Conservation (phyloP, 2,888 invertebrate genomes). For the Thereva unica region DNA sequence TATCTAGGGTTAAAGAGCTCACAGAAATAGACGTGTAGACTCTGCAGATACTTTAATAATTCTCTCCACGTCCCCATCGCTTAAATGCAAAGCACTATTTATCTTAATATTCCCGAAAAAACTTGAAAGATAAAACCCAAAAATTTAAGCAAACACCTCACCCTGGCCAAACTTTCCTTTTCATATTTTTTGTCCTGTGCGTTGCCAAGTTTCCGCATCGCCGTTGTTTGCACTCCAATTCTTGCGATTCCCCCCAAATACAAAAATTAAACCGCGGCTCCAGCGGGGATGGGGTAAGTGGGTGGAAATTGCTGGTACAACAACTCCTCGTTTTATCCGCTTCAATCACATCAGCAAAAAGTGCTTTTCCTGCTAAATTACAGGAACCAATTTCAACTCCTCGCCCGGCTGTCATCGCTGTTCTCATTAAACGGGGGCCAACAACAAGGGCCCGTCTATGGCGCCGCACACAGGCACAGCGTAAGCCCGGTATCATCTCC, state of each 20-base stretch:
- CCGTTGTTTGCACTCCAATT: constrained; percentile 8
- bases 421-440: background rate
- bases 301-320: background rate
- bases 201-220: background rate
- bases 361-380: constrained; percentile 23
- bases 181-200: no score
- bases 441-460: background rate
- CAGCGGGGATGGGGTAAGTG: background rate
- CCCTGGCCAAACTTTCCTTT: no score
- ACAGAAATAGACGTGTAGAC: no score
- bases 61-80: no score
- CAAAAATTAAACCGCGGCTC: constrained; percentile 12
- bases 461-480: background rate
- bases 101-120: no score
- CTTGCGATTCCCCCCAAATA: constrained; percentile 9
- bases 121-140: no score
- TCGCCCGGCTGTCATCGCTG: background rate
- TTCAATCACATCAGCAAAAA: constrained; percentile 19
- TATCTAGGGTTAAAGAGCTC: no score
- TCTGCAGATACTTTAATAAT: no score
- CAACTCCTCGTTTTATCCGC: constrained; percentile 17
- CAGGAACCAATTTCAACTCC: constrained; percentile 23
- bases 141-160: no score
- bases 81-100: no score
- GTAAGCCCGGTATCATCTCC: constrained; percentile 17